phyloP scores from a whole-genome alignment of 2,888 invertebrate genomes.

The Lepidochitona cinerea region DNA sequence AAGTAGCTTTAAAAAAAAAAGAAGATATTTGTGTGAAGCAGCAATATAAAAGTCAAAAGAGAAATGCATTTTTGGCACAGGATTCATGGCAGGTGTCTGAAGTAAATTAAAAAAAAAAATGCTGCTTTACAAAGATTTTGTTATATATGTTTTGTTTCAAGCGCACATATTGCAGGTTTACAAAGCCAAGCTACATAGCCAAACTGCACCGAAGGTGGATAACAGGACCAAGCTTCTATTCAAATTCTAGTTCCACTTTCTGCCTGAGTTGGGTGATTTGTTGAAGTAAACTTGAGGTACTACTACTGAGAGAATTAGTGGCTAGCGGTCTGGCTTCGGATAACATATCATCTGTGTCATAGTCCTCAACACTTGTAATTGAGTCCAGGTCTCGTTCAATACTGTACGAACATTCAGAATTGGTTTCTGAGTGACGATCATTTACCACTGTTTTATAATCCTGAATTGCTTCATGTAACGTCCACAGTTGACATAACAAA shows the following conservation, averaged over 20 bases:
- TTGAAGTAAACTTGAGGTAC: slow-evolving; percentile 55
- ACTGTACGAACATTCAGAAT: slow-evolving; percentile 59
- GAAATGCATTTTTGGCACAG: no score
- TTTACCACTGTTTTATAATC: slow-evolving; percentile 81
- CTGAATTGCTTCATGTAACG: slow-evolving; percentile 91
- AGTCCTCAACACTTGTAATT: slow-evolving; percentile 55
- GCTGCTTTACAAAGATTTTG: no score
- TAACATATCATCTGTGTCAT: slow-evolving; percentile 36
- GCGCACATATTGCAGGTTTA: no score
- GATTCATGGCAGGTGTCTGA: no score
- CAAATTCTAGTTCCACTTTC: slow-evolving; percentile 54
- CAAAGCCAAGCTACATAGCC: no score
- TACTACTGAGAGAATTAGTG: slow-evolving; percentile 45
- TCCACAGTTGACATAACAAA: slow-evolving; percentile 91
- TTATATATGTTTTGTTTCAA: no score
- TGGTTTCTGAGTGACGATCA: slow-evolving; percentile 58
- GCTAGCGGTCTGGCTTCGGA: slow-evolving; percentile 31
- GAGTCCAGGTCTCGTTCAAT: slow-evolving; percentile 54
- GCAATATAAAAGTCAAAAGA: no score
- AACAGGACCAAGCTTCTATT: slow-evolving; percentile 1
- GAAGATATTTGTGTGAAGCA: no score
- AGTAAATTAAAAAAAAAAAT: no score
- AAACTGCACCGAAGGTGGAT: no score
- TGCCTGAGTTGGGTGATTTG: slow-evolving; percentile 57
- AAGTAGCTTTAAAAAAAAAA: no score